These are phyloP conservation scores for Oligia latruncula DNA, from an alignment of 2,888 invertebrate species.

Conservation along the genomic window DNA sequence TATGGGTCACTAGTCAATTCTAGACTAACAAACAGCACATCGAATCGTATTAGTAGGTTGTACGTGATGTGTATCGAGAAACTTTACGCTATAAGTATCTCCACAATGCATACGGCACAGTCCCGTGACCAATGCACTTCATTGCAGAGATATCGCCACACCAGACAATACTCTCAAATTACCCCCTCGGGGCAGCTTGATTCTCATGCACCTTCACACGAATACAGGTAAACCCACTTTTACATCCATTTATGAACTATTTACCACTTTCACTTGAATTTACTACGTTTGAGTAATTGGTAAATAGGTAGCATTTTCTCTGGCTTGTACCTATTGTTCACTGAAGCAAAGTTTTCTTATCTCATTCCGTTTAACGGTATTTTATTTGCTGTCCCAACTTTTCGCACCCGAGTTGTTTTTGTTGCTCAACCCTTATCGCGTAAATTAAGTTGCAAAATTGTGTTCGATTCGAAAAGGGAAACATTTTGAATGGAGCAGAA, in stretches of 20 bases:
- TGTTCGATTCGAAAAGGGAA: constrained; percentile 25
- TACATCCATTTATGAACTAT: constrained; percentile 73
- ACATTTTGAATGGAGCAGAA: constrained; percentile 34
- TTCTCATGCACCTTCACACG: constrained; percentile 64
- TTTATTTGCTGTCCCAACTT: constrained; percentile 35
- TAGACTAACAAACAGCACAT: constrained; percentile 24
- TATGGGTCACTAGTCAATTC: neutral
- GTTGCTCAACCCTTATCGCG: constrained; percentile 32
- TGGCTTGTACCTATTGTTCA: constrained; percentile 36
- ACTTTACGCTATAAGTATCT: constrained; percentile 15
- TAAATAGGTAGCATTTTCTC: constrained; percentile 41
- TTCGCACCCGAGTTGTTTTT: constrained; percentile 37
- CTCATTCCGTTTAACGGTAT: constrained; percentile 37
- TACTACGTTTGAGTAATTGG: constrained; percentile 49
- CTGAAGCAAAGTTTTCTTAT: constrained; percentile 37
- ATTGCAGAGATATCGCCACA: constrained; percentile 71
- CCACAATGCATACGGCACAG: constrained; percentile 46
- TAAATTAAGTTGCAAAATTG: constrained; percentile 43
- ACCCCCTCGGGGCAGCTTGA: constrained; percentile 73
- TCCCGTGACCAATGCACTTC: constrained; percentile 73
- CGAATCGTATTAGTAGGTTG: constrained; percentile 21
- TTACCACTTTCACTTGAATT: constrained; percentile 76
- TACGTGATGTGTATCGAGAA: constrained; percentile 25
- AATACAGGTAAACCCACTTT: constrained; percentile 73
- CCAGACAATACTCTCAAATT: constrained; percentile 82